A percentile compares a stretch with the other conserved stretches of the same genome.
Evolutionary conservation across 1,140 invertebrate genomes (phyloP).

Genomic region (Trichogramma pretiosum): DNA sequence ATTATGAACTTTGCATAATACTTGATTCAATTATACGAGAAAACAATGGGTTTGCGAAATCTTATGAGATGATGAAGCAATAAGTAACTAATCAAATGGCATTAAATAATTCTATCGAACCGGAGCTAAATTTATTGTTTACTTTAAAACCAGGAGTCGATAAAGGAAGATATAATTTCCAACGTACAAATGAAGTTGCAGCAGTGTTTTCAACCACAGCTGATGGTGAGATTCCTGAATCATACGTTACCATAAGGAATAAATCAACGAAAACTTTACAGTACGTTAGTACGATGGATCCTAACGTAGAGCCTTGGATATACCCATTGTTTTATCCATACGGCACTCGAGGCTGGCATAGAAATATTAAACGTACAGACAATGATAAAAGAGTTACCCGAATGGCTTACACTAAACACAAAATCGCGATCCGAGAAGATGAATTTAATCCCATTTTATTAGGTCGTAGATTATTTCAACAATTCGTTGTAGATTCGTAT

Average conservation of each 20-base stretch:
- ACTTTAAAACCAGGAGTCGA: slow-evolving; percentile 5
- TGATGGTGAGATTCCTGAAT: slow-evolving; percentile 16
- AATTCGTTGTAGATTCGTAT: slow-evolving; percentile 8
- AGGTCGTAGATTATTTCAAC: slow-evolving; percentile 4
- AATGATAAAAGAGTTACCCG: slow-evolving; percentile 1
- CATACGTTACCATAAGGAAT: slow-evolving; percentile 11
- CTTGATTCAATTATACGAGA: neutral
- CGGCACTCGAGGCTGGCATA: slow-evolving; percentile 9
- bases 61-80: slow-evolving; percentile 2
- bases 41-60: slow-evolving; percentile 1
- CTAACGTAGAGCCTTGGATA: slow-evolving; percentile 11
- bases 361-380: neutral
- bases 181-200: slow-evolving; percentile 7
- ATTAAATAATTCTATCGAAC: neutral
- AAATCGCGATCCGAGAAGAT: slow-evolving; percentile 1
- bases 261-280: slow-evolving; percentile 11
- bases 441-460: slow-evolving; percentile 7
- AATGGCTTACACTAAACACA: slow-evolving; percentile 4
- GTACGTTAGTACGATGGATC: slow-evolving; percentile 7
- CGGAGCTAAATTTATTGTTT: neutral
- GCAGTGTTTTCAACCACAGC: slow-evolving; percentile 14
- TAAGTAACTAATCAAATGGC: neutral
- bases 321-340: slow-evolving; percentile 12
- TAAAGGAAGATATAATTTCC: slow-evolving; percentile 6
- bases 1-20: neutral